Evolutionary conservation across 2,113 vertebrate species (phyloP).

Genomic region (Mus pahari): DNA sequence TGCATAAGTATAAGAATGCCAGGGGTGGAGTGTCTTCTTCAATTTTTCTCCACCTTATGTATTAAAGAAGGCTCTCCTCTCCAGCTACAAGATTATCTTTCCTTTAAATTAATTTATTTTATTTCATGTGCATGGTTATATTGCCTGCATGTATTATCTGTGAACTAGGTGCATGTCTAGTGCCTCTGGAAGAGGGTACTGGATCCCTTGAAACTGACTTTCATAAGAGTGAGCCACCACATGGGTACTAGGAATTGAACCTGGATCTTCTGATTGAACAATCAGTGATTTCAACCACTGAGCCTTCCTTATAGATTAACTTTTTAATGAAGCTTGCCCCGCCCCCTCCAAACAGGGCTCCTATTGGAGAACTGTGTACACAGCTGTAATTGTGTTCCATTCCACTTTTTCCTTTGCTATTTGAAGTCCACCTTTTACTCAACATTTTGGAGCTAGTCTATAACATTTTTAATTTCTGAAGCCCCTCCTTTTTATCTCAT

Average conservation of each 20-base stretch:
- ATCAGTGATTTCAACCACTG: not conserved
- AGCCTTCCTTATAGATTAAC: not conserved
- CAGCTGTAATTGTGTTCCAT: not conserved
- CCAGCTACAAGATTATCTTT: not conserved
- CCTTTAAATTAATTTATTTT: not conserved
- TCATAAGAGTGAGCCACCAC: not conserved
- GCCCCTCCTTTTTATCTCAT: not conserved
- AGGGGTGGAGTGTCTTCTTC: not conserved
- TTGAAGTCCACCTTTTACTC: not conserved
- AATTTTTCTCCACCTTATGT: not conserved
- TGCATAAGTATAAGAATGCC: not conserved
- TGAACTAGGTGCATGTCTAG: not conserved
- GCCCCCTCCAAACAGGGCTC: not conserved
- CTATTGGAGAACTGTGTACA: not conserved
- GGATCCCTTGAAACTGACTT: not conserved
- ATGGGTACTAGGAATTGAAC: not conserved
- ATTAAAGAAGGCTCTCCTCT: not conserved
- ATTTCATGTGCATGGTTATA: not conserved
- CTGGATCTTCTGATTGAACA: not conserved
- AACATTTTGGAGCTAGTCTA: not conserved
- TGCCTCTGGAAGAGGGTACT: not conserved
- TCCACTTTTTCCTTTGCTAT: not conserved
- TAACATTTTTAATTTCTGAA: not conserved
- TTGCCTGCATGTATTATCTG: not conserved
- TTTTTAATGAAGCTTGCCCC: not conserved